Percentiles rank a stretch among this genome's conserved stretches.
Evolutionary conservation across 1,140 invertebrate species (phyloP).

Genomic region (Lycorma delicatula): DNA sequence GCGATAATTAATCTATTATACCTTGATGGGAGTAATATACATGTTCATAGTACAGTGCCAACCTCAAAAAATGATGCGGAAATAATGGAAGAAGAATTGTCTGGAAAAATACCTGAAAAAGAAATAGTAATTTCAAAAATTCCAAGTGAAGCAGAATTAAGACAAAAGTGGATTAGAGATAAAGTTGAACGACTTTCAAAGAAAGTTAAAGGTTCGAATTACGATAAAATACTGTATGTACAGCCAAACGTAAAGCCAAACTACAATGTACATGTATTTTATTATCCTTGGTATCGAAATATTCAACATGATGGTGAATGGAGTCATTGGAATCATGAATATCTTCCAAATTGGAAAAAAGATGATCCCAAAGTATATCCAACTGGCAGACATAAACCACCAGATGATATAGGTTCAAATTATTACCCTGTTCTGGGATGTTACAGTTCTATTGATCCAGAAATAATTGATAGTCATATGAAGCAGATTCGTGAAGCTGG

Average conservation of each 20-base stretch:
- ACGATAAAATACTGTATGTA: slow-evolving; percentile 9
- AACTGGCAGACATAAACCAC: slow-evolving; percentile 39
- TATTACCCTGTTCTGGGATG: slow-evolving; percentile 42
- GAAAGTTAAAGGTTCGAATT: slow-evolving; percentile 19
- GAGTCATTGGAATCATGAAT: slow-evolving; percentile 43
- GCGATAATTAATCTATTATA: too few relatives aligned
- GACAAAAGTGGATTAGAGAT: slow-evolving; percentile 21
- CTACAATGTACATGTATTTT: slow-evolving; percentile 44
- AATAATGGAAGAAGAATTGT: too few relatives aligned
- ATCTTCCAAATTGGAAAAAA: slow-evolving; percentile 41
- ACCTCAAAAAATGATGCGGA: too few relatives aligned
- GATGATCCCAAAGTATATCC: slow-evolving; percentile 39
- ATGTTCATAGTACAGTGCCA: too few relatives aligned
- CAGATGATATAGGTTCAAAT: slow-evolving; percentile 41
- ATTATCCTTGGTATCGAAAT: slow-evolving; percentile 44
- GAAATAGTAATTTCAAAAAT: slow-evolving; percentile 16
- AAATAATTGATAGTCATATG: slow-evolving; percentile 41
- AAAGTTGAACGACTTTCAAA: slow-evolving; percentile 25
- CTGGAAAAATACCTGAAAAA: too few relatives aligned
- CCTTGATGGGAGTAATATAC: too few relatives aligned
- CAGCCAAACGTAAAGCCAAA: slow-evolving; percentile 32
- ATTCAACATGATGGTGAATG: slow-evolving; percentile 37
- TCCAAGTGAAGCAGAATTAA: slow-evolving; percentile 20
- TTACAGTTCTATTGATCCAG: slow-evolving; percentile 42
- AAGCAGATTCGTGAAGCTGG: slow-evolving; percentile 39